Percentiles rank a stretch among this genome's conserved stretches.
phyloP scores from a whole-genome alignment of 2,797 vertebrate species.

The Hyperoplus lanceolatus region DNA sequence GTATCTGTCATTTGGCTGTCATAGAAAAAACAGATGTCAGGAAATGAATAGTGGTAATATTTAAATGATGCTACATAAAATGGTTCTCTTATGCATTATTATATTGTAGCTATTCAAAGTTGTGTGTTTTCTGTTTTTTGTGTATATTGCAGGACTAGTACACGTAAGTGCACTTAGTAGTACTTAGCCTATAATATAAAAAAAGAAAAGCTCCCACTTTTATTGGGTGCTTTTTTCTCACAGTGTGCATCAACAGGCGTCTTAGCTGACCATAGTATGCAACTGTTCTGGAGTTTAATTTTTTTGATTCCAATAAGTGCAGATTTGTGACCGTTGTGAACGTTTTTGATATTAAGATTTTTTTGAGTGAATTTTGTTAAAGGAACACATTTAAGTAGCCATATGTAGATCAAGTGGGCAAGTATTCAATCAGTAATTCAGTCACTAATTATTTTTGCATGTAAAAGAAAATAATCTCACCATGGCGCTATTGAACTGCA shows the following conservation, averaged over 20 bases:
- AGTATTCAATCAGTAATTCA: neutral
- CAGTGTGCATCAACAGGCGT: too few relatives aligned
- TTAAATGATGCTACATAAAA: neutral
- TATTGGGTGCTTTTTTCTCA: neutral
- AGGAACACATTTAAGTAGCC: neutral
- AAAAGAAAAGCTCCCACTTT: neutral
- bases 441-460: neutral
- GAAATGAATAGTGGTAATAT: slow-evolving; percentile 2
- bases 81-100: neutral
- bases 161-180: neutral
- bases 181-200: neutral
- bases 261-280: too few relatives aligned
- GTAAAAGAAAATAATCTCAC: neutral
- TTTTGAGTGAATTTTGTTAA: too few relatives aligned
- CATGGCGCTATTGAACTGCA: neutral
- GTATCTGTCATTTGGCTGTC: slow-evolving; percentile 26
- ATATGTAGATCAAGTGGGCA: neutral
- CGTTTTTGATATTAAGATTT: too few relatives aligned
- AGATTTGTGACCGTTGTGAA: too few relatives aligned
- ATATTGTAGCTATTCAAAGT: neutral
- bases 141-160: slow-evolving; percentile 20
- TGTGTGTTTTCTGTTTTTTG: neutral
- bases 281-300: too few relatives aligned
- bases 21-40: neutral
- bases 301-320: too few relatives aligned